A percentile compares a stretch with the other conserved stretches of the same genome.
phyloP scores from a whole-genome alignment of 2,888 invertebrate species.

The Perithous albicinctus region DNA sequence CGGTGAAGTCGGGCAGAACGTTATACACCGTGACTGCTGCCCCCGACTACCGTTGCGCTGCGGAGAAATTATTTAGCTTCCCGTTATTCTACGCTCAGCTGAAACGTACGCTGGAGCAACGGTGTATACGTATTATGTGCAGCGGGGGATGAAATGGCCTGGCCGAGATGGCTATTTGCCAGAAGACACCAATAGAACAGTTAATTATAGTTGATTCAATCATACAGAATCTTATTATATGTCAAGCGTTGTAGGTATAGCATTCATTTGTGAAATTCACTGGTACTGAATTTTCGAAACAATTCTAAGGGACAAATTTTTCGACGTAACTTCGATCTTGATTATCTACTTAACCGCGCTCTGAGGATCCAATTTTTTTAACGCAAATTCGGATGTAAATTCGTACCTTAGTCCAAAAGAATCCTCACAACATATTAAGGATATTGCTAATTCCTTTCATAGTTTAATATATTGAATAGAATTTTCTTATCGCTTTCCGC shows the following conservation, averaged over 20 bases:
- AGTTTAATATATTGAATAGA: too few species aligned
- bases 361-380: too few species aligned
- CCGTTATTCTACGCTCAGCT: slow-evolving; percentile 45
- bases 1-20: slow-evolving; percentile 58
- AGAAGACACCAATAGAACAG: background rate
- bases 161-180: slow-evolving; percentile 32
- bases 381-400: too few species aligned
- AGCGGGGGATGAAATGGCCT: slow-evolving; percentile 1
- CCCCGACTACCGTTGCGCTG: slow-evolving; percentile 23
- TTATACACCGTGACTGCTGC: slow-evolving; percentile 61
- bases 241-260: background rate
- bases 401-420: too few species aligned
- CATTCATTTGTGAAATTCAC: background rate
- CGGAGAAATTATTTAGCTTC: slow-evolving; percentile 58
- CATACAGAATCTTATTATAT: background rate
- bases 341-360: too few species aligned
- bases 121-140: background rate
- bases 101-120: slow-evolving; percentile 19
- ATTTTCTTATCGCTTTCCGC: too few species aligned
- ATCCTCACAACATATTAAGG: too few species aligned
- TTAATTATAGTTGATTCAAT: slow-evolving; percentile 10
- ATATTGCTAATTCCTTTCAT: too few species aligned
- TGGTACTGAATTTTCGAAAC: background rate
- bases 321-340: background rate
- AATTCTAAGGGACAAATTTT: too few species aligned